Evolutionary conservation across 2,113 vertebrate species (phyloP), one percentile per base, ranked within the genome.

Genomic region (Alouatta palliata): DNA sequence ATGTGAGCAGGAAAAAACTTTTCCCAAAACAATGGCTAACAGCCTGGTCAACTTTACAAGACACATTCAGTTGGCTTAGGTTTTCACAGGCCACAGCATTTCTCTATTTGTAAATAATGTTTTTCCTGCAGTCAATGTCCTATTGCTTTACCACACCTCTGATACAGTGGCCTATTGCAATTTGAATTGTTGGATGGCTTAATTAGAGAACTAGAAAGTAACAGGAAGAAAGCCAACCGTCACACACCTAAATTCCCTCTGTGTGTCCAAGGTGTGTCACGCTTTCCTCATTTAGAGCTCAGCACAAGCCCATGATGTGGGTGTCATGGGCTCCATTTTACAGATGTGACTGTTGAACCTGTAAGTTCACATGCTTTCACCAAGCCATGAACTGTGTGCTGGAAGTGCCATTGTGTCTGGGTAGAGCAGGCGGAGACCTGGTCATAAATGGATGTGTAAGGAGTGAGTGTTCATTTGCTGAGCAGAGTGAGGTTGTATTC

Each of bases 301-400:
- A 58, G 27, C 16, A 54, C 32, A 71, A 14, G 8, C 30, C 21
- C 27, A 27, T 17, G 64, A 35, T 0, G 0, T 58, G 16, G 6
- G 2, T 2, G 4, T 37, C 40, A 12, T 1, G 66, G 73, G 58
- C 12, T 94, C 81, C 40, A 35, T 40, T 52, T 84, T 20, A 68
- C 20, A 54, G 87, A n/a, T 61, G n/a, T 64, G 52, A 43, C 5
- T 12, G 35, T 8, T 10, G 40, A 45, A n/a, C 43, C 35, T 14
- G 8, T 17, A 71, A 32, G 23, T 66, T 70, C 66, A 20, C 16
- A 11, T 7, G 68, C 43, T 76, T 71, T 71, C 37, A 32, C 13
- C 25, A 23, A 0, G 2, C 49, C 32, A 49, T 40, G 52, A 73
- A 37, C 32, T 23, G 3, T 70, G 49, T 14, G 12, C 35, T 23